A percentile compares a stretch with the other conserved stretches of the same genome.
phyloP scores from a whole-genome alignment of 1,140 invertebrate species.

The Drosophila varians region DNA sequence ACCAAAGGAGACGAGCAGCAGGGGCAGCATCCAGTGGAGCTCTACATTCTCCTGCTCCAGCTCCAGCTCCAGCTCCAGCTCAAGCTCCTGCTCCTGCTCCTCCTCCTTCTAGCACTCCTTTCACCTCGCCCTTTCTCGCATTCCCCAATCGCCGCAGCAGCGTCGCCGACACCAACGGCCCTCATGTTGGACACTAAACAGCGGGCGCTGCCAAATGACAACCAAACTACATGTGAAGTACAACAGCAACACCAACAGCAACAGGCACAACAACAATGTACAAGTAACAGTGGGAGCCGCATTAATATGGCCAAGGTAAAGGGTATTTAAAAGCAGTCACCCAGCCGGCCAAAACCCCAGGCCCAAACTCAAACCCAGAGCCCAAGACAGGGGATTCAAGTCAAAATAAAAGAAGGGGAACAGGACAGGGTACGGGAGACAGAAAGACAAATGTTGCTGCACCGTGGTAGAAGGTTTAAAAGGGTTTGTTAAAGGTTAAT shows the following conservation, averaged over 20 bases:
- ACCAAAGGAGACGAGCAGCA: no score
- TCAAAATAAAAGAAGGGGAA: conserved; percentile 1
- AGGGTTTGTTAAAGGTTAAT: background rate
- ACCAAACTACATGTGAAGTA: conserved; percentile 80
- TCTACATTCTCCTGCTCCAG: conserved; percentile 20
- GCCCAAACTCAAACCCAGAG: conserved; percentile 19
- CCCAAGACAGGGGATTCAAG: conserved; percentile 22
- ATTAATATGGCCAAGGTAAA: conserved; percentile 81
- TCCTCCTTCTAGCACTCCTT: background rate
- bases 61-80: background rate
- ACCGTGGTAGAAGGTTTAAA: conserved; percentile 16
- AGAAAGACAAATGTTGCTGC: conserved; percentile 51
- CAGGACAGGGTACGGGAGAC: conserved; percentile 38
- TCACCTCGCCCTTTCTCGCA: conserved; percentile 14
- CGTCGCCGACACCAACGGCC: conserved; percentile 74
- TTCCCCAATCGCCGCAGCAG: conserved; percentile 40
- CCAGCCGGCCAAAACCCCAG: conserved; percentile 41
- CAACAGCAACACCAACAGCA: conserved; percentile 65
- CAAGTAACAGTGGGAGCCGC: conserved; percentile 79
- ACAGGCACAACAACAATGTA: conserved; percentile 50
- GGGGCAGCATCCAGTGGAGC: conserved; percentile 13
- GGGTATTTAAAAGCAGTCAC: conserved; percentile 79
- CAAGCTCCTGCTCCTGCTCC: background rate
- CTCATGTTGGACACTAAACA: conserved; percentile 82
- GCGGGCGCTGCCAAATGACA: conserved; percentile 81